Conservation (phyloP, 2,797 vertebrate genomes). For the Sebastes wilsoni region DNA sequence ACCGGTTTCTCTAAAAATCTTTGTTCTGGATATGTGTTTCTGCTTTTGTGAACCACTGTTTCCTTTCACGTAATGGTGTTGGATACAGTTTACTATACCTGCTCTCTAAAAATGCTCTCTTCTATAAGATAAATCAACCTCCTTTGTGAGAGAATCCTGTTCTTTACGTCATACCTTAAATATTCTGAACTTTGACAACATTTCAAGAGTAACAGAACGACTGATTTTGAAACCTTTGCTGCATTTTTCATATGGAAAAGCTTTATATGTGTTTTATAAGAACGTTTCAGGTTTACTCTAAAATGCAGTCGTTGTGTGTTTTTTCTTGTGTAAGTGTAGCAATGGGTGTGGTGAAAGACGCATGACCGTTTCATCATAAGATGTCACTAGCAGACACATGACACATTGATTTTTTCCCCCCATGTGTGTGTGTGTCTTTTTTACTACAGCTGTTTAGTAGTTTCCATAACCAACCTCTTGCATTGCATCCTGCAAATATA, state of each 20-base stretch:
- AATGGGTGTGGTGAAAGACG: constrained; percentile 37
- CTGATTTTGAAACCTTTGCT: not conserved
- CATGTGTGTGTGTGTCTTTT: not conserved
- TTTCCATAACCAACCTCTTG: not conserved
- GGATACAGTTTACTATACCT: not conserved
- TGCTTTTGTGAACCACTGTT: not conserved
- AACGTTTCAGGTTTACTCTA: not conserved
- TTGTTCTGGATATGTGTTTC: not conserved
- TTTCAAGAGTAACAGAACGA: not conserved
- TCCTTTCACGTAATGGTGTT: not conserved
- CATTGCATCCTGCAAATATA: not conserved
- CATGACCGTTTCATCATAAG: constrained; percentile 47
- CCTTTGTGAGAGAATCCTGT: too few species aligned
- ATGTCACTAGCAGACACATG: constrained; percentile 17
- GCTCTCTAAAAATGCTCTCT: not conserved
- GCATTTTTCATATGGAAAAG: not conserved
- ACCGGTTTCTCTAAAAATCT: not conserved
- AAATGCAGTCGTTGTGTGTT: not conserved
- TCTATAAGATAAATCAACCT: too few species aligned
- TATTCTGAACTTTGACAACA: not conserved
- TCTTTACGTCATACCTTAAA: not conserved
- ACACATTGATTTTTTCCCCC: not conserved
- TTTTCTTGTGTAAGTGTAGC: constrained; percentile 3
- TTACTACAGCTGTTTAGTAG: not conserved
- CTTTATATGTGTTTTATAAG: not conserved